phyloP scores from a whole-genome alignment of 2,113 vertebrate genomes.

The Leptobrachium ailaonicum region DNA sequence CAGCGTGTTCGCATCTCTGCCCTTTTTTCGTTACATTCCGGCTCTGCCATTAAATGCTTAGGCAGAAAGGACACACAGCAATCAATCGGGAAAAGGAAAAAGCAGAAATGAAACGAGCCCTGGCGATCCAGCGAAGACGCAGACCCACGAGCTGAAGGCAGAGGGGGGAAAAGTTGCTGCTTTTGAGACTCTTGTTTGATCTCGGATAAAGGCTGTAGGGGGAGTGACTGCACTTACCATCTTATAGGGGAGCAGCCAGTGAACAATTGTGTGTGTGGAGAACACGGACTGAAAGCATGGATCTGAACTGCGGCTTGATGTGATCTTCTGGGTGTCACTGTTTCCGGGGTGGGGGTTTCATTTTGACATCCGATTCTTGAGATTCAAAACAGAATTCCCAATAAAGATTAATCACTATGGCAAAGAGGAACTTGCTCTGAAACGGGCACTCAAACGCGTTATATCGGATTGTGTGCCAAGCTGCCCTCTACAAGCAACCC shows the following conservation, averaged over 20 bases:
- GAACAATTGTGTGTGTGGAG: conserved; percentile 54
- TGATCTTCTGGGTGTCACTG: conserved; percentile 53
- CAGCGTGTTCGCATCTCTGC: conserved; percentile 72
- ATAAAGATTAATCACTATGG: conserved; percentile 17
- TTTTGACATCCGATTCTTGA: conserved; percentile 13
- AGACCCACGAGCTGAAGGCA: conserved; percentile 65
- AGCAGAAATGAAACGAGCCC: conserved; percentile 67
- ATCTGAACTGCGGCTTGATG: conserved; percentile 64
- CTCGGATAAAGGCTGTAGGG: conserved; percentile 67
- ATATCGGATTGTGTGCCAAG: conserved; percentile 34
- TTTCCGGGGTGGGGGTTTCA: neutral
- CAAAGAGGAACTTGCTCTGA: conserved; percentile 39
- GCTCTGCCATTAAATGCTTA: conserved; percentile 72
- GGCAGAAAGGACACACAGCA: conserved; percentile 65
- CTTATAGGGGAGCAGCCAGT: conserved; percentile 56
- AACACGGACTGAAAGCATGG: conserved; percentile 61
- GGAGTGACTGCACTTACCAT: conserved; percentile 77
- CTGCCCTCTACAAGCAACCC: neutral
- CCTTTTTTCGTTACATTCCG: conserved; percentile 74
- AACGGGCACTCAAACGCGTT: conserved; percentile 3
- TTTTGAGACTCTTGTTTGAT: conserved; percentile 73
- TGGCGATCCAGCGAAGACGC: conserved; percentile 68
- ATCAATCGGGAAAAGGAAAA: conserved; percentile 62
- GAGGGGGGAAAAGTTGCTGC: conserved; percentile 74
- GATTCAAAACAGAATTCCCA: conserved; percentile 25